These are phyloP conservation scores for Oncorhynchus clarkii DNA, from an alignment of 2,113 vertebrate genomes.

Conservation along the genomic window DNA sequence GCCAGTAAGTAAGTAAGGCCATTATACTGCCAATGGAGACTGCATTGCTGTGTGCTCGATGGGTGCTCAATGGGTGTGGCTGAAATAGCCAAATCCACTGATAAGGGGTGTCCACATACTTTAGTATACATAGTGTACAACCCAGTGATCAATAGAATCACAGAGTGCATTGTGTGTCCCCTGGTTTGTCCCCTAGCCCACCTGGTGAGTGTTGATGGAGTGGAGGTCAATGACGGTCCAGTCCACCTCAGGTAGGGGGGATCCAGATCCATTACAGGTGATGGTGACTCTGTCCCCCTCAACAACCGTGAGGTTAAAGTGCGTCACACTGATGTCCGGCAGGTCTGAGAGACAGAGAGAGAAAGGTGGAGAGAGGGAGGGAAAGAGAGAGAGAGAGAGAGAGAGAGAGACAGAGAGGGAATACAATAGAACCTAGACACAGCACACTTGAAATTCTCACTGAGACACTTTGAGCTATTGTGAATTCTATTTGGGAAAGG, in stretches of 20 bases:
- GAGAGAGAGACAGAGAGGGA: neutral
- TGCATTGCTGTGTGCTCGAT: too few species aligned
- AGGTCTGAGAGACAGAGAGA: slow-evolving; percentile 72
- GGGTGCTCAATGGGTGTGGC: too few species aligned
- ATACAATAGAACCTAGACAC: too few species aligned
- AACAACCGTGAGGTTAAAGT: slow-evolving; percentile 85
- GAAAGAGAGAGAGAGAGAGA: neutral
- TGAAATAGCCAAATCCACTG: too few species aligned
- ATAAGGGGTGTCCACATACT: too few species aligned
- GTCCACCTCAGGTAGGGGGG: slow-evolving; percentile 89
- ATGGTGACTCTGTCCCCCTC: slow-evolving; percentile 86
- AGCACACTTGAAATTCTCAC: too few species aligned
- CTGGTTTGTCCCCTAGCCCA: slow-evolving; percentile 44
- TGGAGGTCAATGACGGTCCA: slow-evolving; percentile 86
- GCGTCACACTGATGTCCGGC: slow-evolving; percentile 90
- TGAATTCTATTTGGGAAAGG: too few species aligned
- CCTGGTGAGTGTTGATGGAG: slow-evolving; percentile 87
- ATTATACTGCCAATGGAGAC: too few species aligned
- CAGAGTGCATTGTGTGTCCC: slow-evolving; percentile 5
- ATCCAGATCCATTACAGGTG: slow-evolving; percentile 89
- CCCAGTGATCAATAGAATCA: neutral
- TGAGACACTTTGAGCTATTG: too few species aligned
- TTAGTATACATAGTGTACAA: neutral
- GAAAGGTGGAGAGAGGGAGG: neutral
- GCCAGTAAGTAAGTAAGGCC: too few species aligned